Conservation (phyloP, 2,888 invertebrate genomes). For the Andrena flavipes region DNA sequence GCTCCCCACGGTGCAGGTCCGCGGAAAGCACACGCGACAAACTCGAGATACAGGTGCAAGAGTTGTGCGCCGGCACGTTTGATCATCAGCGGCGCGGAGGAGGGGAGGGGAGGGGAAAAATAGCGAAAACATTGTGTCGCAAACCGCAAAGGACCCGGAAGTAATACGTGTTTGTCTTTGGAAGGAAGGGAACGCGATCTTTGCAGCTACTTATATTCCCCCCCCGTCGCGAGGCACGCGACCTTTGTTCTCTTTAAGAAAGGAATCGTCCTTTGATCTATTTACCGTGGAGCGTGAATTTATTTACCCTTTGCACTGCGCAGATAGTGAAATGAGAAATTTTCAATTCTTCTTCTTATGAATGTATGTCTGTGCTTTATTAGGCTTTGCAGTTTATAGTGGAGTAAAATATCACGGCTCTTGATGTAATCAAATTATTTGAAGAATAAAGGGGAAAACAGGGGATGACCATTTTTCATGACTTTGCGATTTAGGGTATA, state of each 20-base stretch:
- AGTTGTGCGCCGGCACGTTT: conserved; percentile 11
- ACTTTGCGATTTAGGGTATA: too few species aligned
- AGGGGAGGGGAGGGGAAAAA: conserved; percentile 6
- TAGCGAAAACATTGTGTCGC: conserved; percentile 21
- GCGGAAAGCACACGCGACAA: conserved; percentile 9
- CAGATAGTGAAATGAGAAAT: too few species aligned
- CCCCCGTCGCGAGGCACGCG: neutral
- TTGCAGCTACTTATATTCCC: neutral
- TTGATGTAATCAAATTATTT: too few species aligned
- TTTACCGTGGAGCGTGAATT: neutral
- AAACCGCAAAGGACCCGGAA: conserved; percentile 38
- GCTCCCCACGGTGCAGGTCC: conserved; percentile 19
- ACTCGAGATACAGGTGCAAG: neutral
- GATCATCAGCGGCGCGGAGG: conserved; percentile 19
- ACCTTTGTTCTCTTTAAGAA: neutral
- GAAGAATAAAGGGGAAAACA: too few species aligned
- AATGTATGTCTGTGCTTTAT: too few species aligned
- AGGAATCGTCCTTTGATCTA: neutral
- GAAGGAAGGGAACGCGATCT: neutral
- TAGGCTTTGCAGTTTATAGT: too few species aligned
- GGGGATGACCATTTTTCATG: too few species aligned
- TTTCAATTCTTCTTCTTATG: too few species aligned
- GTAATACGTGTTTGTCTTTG: conserved; percentile 41
- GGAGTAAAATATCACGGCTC: too few species aligned
- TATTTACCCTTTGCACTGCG: neutral